A percentile compares a stretch with the other conserved stretches of the same genome.
phyloP scores from a whole-genome alignment of 2,113 vertebrate genomes.

The Dendrocopos noguchii region DNA sequence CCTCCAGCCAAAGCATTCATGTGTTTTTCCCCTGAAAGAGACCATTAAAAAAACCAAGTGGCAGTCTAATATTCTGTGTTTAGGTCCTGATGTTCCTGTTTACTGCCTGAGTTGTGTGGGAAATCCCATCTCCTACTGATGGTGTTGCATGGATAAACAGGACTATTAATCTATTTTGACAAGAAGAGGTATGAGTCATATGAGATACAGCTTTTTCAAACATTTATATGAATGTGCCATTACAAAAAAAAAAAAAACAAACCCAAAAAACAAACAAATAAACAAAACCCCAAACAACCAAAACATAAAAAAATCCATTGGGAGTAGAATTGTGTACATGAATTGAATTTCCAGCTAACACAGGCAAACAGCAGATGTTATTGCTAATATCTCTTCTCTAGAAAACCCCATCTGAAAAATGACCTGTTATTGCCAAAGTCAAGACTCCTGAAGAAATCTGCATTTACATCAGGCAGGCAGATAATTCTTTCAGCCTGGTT shows the following conservation, averaged over 20 bases:
- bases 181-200: constrained; percentile 21
- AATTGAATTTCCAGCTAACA: not conserved
- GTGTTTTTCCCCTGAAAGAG: not conserved
- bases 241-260: not conserved
- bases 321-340: not conserved
- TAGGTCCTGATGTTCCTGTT: not conserved
- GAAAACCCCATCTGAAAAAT: constrained; percentile 5
- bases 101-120: not conserved
- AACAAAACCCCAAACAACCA: too few relatives aligned
- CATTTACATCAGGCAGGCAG: not conserved
- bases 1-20: not conserved
- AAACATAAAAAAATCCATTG: not conserved
- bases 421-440: not conserved
- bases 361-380: not conserved
- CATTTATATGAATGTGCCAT: not conserved
- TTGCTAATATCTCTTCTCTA: not conserved
- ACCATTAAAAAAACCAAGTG: not conserved
- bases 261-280: too few relatives aligned
- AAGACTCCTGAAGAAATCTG: not conserved
- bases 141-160: not conserved
- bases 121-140: not conserved
- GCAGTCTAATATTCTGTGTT: not conserved
- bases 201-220: constrained; percentile 5
- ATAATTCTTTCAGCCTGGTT: not conserved
- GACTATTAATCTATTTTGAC: not conserved